Percentiles rank a stretch among this genome's conserved stretches.
These are phyloP conservation scores for Drosophila nr. perissopoda DNA, from an alignment of 2,888 invertebrate genomes.

Conservation along the genomic window DNA sequence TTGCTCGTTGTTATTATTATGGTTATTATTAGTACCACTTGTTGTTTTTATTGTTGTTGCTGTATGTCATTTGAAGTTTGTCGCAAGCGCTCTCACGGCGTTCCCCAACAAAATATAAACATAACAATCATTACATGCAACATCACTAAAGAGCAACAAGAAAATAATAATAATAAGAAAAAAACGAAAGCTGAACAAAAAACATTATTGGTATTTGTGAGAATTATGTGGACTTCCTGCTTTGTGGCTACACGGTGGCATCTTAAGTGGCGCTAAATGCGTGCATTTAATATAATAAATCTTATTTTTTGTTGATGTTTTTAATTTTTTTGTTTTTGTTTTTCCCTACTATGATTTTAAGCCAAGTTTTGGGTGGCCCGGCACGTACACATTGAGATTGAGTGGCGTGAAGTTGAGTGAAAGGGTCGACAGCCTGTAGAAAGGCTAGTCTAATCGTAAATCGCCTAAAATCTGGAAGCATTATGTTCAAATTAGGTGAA, in stretches of 20 bases:
- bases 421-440: slow-evolving; percentile 70
- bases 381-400: slow-evolving; percentile 62
- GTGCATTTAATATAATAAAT: slow-evolving; percentile 77
- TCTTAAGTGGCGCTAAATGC: slow-evolving; percentile 79
- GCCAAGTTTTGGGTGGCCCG: slow-evolving; percentile 61
- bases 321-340: slow-evolving; percentile 31
- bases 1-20: slow-evolving; percentile 78
- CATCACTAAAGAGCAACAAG: slow-evolving; percentile 19
- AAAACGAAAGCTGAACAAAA: slow-evolving; percentile 69
- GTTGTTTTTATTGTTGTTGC: slow-evolving; percentile 30
- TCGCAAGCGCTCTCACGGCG: slow-evolving; percentile 64
- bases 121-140: slow-evolving; percentile 72
- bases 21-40: slow-evolving; percentile 75
- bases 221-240: slow-evolving; percentile 78
- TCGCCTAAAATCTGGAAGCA: slow-evolving; percentile 35
- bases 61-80: slow-evolving; percentile 70
- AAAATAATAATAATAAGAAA: slow-evolving; percentile 20
- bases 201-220: slow-evolving; percentile 75
- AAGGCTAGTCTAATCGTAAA: slow-evolving; percentile 38
- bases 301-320: slow-evolving; percentile 43
- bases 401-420: slow-evolving; percentile 68
- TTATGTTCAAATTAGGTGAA: slow-evolving; percentile 16
- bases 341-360: slow-evolving; percentile 36
- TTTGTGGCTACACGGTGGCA: slow-evolving; percentile 51
- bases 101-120: slow-evolving; percentile 73